Conservation (phyloP, 1,140 invertebrate species). For the Papilio dardanus region DNA sequence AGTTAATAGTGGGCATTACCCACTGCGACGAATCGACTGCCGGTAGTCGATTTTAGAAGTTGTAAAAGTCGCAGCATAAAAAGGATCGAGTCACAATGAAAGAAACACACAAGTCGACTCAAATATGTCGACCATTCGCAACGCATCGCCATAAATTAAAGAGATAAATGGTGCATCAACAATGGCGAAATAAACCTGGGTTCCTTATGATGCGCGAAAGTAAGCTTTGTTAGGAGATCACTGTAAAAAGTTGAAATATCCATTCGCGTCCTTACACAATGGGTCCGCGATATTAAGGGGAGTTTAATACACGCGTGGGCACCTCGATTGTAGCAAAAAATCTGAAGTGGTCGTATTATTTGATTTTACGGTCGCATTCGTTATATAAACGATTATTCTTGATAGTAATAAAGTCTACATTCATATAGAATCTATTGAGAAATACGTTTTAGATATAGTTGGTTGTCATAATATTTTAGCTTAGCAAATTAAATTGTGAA, state of each 20-base stretch:
- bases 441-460: conserved; percentile 18
- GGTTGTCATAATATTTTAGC: conserved; percentile 23
- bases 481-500: too few relatives aligned
- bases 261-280: conserved; percentile 55
- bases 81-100: conserved; percentile 50
- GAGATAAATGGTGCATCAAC: conserved; percentile 77
- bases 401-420: not conserved
- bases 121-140: conserved; percentile 74
- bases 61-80: conserved; percentile 45
- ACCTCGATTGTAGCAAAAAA: conserved; percentile 63
- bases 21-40: conserved; percentile 63
- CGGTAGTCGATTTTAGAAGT: conserved; percentile 48
- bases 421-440: not conserved
- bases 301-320: conserved; percentile 63
- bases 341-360: conserved; percentile 45
- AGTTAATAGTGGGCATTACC: conserved; percentile 51
- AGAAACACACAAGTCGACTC: conserved; percentile 51
- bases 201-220: conserved; percentile 74
- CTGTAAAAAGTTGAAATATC: conserved; percentile 47
- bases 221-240: conserved; percentile 46
- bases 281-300: conserved; percentile 58
- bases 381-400: conserved; percentile 34
- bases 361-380: conserved; percentile 42
- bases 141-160: conserved; percentile 76
- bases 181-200: conserved; percentile 76